Evolutionary conservation across 2,113 vertebrate species (phyloP), one percentile per base, ranked within the genome.

Genomic region (Desmodus rotundus): DNA sequence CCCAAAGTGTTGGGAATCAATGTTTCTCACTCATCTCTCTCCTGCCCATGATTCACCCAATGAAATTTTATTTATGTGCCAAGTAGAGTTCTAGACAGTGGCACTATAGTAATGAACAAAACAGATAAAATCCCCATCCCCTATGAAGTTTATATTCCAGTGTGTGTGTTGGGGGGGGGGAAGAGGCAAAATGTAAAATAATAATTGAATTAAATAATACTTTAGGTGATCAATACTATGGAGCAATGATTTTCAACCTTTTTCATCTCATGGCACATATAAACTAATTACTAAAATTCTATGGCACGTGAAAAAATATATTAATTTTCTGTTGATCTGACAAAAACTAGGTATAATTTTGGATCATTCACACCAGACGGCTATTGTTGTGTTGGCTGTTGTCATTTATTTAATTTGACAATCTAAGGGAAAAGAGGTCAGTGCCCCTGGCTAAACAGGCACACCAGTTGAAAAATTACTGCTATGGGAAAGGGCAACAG

Each of bases 1-100:
- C 4, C 41, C 26, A 65, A 87, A 87, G 5, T 19, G 9, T 16
- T 73, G 20, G 78, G 61, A 89, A 91, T 92, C 20, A 82, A 5
- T 65, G 52, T 83, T 74, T 81, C 19, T 33, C 22, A 87, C 15
- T 77, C 36, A 73, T 76, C 52, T 80, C 26, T 85, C 65, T 92
- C 68, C 74, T 45, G 26, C 12, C 16, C 31, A 87, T 87, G 22
- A 82, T 86, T 86, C 24, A 81, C 26, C 11, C 38, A 52, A 87
- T 3, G 36, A 68, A 70, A 54, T 61, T 74, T 85, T 82, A 73
- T 38, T 76, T 80, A 54, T 81, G 22, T 91, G 73, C 78, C 26
- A 85, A 14, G 19, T 84, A 84, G 52, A 87, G 54, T 89, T 96
- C 54, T 89, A 93, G 78, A 67, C n/a, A 92, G 70, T 89, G 68